phyloP scores from a whole-genome alignment of 2,888 invertebrate species.

The Scrobipalpa atriplicella region DNA sequence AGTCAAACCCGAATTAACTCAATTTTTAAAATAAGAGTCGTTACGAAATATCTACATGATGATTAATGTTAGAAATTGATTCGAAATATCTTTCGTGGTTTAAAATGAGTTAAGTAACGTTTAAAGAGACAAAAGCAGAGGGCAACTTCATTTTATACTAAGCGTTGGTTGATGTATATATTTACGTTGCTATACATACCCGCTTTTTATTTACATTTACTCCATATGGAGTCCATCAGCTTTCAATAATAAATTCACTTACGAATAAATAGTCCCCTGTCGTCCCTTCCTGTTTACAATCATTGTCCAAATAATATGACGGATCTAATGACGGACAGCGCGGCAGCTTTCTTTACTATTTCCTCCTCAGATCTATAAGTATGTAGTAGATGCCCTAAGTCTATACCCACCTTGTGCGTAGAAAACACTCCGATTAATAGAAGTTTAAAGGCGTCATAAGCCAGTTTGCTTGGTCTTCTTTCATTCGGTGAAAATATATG shows the following conservation, averaged over 20 bases:
- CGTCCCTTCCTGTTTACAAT: conserved; percentile 15
- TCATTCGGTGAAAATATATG: no score
- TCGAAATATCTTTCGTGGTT: not conserved
- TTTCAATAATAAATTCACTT: not conserved
- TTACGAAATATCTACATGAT: no score
- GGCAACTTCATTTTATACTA: not conserved
- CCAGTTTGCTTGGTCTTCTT: no score
- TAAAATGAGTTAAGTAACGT: not conserved
- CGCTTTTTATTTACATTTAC: no score
- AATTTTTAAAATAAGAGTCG: no score
- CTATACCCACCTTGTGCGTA: no score
- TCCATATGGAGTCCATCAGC: not conserved
- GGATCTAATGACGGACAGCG: conserved; percentile 14
- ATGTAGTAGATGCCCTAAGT: no score
- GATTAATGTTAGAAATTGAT: no score
- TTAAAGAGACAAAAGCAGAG: not conserved
- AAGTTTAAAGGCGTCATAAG: no score
- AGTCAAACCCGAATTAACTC: no score
- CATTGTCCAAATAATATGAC: conserved; percentile 27
- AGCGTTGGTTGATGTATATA: not conserved
- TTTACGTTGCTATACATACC: not conserved
- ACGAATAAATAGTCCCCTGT: not conserved
- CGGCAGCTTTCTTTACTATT: not conserved
- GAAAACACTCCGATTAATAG: no score
- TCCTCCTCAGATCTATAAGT: not conserved